phyloP scores from a whole-genome alignment of 1,140 invertebrate species.

The Meloidogyne floridensis region DNA sequence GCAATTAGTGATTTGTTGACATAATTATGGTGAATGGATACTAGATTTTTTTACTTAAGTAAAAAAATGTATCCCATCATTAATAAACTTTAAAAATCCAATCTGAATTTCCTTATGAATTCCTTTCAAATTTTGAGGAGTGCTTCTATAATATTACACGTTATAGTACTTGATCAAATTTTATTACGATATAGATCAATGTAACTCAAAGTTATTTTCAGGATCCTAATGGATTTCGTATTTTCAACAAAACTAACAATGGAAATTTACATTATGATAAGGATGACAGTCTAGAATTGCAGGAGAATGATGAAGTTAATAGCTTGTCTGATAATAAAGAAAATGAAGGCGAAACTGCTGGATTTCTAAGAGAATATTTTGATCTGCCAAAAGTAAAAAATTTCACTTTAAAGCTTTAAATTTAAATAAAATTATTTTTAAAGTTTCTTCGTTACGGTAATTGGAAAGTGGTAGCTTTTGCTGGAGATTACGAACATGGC shows the following conservation, averaged over 20 bases:
- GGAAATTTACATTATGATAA: background rate
- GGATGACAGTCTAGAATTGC: background rate
- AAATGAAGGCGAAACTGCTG: background rate
- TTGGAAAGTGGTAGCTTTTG: constrained; percentile 26
- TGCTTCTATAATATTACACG: too few species aligned
- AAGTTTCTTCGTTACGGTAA: constrained; percentile 31
- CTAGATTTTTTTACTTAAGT: too few species aligned
- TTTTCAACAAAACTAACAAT: constrained; percentile 25
- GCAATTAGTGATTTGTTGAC: too few species aligned
- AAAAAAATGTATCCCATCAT: too few species aligned
- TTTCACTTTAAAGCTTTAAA: background rate
- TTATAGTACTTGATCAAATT: background rate
- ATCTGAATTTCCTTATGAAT: too few species aligned
- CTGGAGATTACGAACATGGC: constrained; percentile 5
- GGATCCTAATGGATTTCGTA: constrained; percentile 29
- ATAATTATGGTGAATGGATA: too few species aligned
- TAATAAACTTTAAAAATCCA: too few species aligned
- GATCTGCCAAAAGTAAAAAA: constrained; percentile 23
- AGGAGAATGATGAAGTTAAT: background rate
- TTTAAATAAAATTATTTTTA: constrained; percentile 1
- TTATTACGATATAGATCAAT: background rate
- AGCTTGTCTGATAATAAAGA: background rate
- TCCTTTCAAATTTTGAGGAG: too few species aligned
- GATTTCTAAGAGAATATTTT: constrained; percentile 25
- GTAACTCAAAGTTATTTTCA: background rate